These are phyloP conservation scores for Drosophila guanche DNA, from an alignment of 1,140 invertebrate genomes.

Conservation along the genomic window DNA sequence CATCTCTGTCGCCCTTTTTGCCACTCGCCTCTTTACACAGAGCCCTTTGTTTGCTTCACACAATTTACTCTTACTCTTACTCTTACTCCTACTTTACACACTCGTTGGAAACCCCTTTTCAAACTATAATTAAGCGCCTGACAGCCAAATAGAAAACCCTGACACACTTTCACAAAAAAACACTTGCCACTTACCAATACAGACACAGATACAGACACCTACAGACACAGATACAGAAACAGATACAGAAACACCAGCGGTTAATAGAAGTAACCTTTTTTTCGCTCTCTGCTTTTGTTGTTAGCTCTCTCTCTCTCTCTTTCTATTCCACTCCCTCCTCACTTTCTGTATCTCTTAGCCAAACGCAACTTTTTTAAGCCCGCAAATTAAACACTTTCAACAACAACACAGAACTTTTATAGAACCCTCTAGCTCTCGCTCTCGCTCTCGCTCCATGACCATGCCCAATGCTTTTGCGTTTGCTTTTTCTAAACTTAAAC, in stretches of 20 bases:
- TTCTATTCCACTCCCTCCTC: conserved; percentile 28
- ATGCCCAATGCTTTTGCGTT: conserved; percentile 42
- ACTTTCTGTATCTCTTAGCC: conserved; percentile 52
- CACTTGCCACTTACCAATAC: conserved; percentile 8
- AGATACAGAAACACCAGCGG: conserved; percentile 31
- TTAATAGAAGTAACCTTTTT: conserved; percentile 69
- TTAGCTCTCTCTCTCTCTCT: conserved; percentile 24
- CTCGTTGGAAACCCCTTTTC: conserved; percentile 67
- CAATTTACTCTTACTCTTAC: conserved; percentile 26
- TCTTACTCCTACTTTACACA: conserved; percentile 41
- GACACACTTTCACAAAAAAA: conserved; percentile 43
- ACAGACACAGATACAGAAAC: conserved; percentile 16
- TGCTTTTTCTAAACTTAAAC: conserved; percentile 60
- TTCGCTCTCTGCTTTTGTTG: conserved; percentile 46
- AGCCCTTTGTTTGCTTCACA: conserved; percentile 53
- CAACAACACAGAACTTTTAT: conserved; percentile 71
- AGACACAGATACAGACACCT: conserved; percentile 15
- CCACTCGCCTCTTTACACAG: conserved; percentile 32
- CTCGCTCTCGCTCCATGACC: conserved; percentile 23
- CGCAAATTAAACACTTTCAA: conserved; percentile 78
- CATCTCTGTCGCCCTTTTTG: conserved; percentile 47
- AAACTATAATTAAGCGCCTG: conserved; percentile 72
- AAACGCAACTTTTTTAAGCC: conserved; percentile 78
- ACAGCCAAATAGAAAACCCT: conserved; percentile 62
- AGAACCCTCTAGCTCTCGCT: not conserved